Evolutionary conservation across 2,113 vertebrate genomes (phyloP), one percentile per base, ranked within the genome.

Genomic region (Geothlypis trichas): DNA sequence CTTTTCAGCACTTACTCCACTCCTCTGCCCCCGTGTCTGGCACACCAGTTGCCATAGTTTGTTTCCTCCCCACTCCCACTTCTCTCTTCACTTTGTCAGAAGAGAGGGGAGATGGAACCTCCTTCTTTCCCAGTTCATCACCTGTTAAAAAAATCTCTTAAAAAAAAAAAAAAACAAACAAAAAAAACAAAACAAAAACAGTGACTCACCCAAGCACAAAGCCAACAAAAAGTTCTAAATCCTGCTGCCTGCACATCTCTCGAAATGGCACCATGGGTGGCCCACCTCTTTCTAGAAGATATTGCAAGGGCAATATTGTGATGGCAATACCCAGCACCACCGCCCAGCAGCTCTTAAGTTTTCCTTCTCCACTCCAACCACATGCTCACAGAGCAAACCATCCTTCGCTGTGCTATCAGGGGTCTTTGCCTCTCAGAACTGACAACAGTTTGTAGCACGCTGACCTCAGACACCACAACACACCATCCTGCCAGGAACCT

Each of bases 311-410:
- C 44, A 44, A 44, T 44, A 44, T 18, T 35, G 35, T 0, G 0
- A 49, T 15, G 11, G 62, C 79, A 82, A 27, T 3, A 35, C 19
- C 9, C 3, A 0, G 63, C 75, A 84, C 6, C 1, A 0, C 13
- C 23, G 35, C 5, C 2, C 46, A 41, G 42, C 47, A 71, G 15
- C 31, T 54, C 8, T 44, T 7, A 16, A 12, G 8, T 39, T 28
- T 26, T 58, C 30, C 47, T 71, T 6, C 33, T 41, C 27, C 4
- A 18, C 22, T 52, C 12, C 31, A 41, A 33, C 14, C 3, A 2
- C 1, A 0, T 2, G 27, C 49, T 77, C 5, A 8, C 2, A 1
- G 15, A 59, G 27, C 11, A 20, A 54, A 33, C 4, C 2, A 3
- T 10, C 59, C 61, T 11, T 14, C 0, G 0, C 51, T 14, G 13